A percentile compares a stretch with the other conserved stretches of the same genome.
Evolutionary conservation across 2,797 vertebrate genomes (phyloP).

Genomic region (Enteromius treurensis): DNA sequence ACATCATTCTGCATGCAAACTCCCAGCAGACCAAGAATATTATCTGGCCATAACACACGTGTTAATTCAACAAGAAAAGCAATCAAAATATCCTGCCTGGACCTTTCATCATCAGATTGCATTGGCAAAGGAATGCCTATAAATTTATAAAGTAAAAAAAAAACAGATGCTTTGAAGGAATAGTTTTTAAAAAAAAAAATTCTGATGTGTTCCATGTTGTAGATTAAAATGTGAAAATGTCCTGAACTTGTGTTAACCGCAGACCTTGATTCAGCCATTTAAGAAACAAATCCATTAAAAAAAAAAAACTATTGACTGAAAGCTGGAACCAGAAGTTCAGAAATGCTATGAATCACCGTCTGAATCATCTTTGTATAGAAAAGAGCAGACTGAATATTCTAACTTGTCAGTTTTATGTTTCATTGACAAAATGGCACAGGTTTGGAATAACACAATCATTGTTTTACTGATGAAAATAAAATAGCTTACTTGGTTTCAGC

Average conservation of each 20-base stretch:
- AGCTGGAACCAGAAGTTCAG: neutral
- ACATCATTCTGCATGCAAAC: slow-evolving; percentile 96
- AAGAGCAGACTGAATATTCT: neutral
- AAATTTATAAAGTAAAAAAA: slow-evolving; percentile 83
- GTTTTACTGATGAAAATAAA: neutral
- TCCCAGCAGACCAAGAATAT: slow-evolving; percentile 89
- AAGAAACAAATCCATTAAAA: neutral
- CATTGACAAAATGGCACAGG: neutral
- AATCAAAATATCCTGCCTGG: slow-evolving; percentile 88
- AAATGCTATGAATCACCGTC: neutral
- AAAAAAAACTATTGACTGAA: neutral
- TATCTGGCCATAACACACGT: slow-evolving; percentile 98
- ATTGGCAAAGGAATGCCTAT: slow-evolving; percentile 93
- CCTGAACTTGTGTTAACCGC: neutral
- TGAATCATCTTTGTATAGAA: neutral
- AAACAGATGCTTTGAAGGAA: slow-evolving; percentile 74
- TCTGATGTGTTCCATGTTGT: neutral
- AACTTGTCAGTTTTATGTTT: neutral
- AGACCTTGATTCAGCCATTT: neutral
- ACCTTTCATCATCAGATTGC: slow-evolving; percentile 95
- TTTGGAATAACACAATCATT: neutral
- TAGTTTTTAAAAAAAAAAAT: neutral
- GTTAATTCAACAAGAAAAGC: slow-evolving; percentile 93
- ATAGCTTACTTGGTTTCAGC: neutral
- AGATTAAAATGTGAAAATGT: neutral